Percentiles rank a stretch among this genome's conserved stretches.
These are phyloP conservation scores for Galerucella nymphaeae DNA, from an alignment of 2,888 invertebrate species.

Conservation along the genomic window DNA sequence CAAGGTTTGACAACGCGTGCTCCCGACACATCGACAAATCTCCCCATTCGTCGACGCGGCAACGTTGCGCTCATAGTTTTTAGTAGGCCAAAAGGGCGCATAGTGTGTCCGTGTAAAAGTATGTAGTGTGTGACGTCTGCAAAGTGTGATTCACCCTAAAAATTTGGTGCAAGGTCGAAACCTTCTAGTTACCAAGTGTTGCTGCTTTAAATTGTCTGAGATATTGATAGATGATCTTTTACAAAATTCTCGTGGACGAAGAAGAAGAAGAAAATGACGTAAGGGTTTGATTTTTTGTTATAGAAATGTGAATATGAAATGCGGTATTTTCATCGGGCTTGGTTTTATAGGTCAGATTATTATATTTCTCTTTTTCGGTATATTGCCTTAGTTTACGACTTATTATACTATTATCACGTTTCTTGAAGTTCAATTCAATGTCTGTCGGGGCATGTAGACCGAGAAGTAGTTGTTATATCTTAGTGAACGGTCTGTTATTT, in stretches of 20 bases:
- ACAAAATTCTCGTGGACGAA: conserved; percentile 29
- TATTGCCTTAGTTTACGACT: background rate
- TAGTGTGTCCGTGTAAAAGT: conserved; percentile 13
- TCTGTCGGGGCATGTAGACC: too few species aligned
- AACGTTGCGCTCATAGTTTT: conserved; percentile 26
- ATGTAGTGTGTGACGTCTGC: conserved; percentile 14
- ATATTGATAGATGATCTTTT: conserved; percentile 29
- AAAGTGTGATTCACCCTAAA: conserved; percentile 12
- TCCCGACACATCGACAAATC: conserved; percentile 19
- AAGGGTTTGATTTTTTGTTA: conserved; percentile 16
- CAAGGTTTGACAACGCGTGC: conserved; percentile 8
- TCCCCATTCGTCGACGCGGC: conserved; percentile 9
- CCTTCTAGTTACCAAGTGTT: background rate
- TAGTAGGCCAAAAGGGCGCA: conserved; percentile 31
- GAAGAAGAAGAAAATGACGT: conserved; percentile 33
- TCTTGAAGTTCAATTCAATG: too few species aligned
- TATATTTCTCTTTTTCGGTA: background rate
- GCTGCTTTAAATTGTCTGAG: background rate
- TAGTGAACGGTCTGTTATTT: too few species aligned
- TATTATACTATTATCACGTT: too few species aligned
- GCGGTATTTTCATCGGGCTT: conserved; percentile 19
- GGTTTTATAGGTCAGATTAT: conserved; percentile 25
- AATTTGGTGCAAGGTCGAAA: conserved; percentile 28
- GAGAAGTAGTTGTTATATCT: too few species aligned
- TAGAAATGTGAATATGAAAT: conserved; percentile 8